Evolutionary conservation across 2,888 invertebrate species (phyloP).

Genomic region (Theristus sp.): DNA sequence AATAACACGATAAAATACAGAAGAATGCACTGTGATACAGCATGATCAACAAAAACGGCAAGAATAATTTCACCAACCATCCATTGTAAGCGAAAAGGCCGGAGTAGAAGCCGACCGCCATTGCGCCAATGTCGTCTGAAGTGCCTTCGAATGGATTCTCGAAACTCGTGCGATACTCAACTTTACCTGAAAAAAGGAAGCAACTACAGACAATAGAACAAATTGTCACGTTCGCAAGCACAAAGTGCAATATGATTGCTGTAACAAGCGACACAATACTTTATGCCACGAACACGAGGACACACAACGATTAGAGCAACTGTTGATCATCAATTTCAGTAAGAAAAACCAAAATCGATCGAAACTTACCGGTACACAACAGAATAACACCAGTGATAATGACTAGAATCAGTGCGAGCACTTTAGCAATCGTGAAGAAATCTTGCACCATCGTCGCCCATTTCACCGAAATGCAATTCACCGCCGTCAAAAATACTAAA

Average conservation of each 20-base stretch:
- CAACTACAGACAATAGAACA: no score
- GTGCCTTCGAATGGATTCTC: constrained; percentile 68
- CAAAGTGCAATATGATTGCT: no score
- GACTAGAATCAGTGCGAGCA: constrained; percentile 64
- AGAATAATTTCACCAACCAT: constrained; percentile 48
- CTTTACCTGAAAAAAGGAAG: constrained; percentile 65
- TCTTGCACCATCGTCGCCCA: constrained; percentile 92
- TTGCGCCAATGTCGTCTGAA: constrained; percentile 61
- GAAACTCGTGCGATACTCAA: constrained; percentile 48
- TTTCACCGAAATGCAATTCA: constrained; percentile 92
- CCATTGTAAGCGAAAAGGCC: constrained; percentile 97
- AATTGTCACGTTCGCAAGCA: no score
- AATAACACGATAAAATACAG: no score
- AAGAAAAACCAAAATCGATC: no score
- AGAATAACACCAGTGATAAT: constrained; percentile 58
- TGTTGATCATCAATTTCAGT: no score
- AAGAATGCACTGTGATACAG: not conserved
- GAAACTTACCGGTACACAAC: constrained; percentile 8
- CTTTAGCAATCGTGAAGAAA: constrained; percentile 86
- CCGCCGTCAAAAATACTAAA: constrained; percentile 76
- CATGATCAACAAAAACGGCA: not conserved
- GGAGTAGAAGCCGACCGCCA: constrained; percentile 93
- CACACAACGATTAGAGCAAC: no score
- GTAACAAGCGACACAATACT: no score
- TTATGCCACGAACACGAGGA: no score